A percentile compares a stretch with the other conserved stretches of the same genome.
These are phyloP conservation scores for Eupithecia subfuscata DNA, from an alignment of 2,888 invertebrate species.

Conservation along the genomic window DNA sequence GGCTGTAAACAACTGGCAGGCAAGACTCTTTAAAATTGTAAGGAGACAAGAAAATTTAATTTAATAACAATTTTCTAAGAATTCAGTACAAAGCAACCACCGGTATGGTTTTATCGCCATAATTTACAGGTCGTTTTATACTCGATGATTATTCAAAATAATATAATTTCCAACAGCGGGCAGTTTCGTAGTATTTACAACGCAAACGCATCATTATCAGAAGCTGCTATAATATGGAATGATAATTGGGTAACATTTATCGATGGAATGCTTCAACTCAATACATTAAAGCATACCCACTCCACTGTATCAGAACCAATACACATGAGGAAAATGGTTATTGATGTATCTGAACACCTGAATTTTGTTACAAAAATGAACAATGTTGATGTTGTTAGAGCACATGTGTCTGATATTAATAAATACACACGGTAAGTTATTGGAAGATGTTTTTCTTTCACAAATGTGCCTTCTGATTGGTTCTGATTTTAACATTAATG, in stretches of 20 bases:
- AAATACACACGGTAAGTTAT: conserved; percentile 42
- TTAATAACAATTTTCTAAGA: too few relatives aligned
- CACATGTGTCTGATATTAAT: conserved; percentile 37
- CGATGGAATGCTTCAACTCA: conserved; percentile 91
- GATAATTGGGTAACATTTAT: conserved; percentile 92
- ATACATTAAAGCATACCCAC: conserved; percentile 84
- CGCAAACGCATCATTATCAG: conserved; percentile 46
- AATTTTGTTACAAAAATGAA: conserved; percentile 15
- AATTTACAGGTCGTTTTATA: background rate
- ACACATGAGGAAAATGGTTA: conserved; percentile 45
- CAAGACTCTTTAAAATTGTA: too few relatives aligned
- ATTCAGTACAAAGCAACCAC: background rate
- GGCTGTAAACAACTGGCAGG: too few relatives aligned
- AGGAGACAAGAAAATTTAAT: too few relatives aligned
- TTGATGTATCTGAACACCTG: conserved; percentile 46
- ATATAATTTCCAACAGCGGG: conserved; percentile 48
- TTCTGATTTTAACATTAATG: background rate
- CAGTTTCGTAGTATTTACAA: conserved; percentile 53
- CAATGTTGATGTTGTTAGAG: conserved; percentile 36
- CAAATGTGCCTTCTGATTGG: background rate
- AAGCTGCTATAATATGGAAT: conserved; percentile 83
- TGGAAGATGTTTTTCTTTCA: background rate
- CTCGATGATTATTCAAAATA: background rate
- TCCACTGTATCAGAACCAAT: conserved; percentile 86
- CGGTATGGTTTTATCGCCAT: background rate